Evolutionary conservation across 2,888 invertebrate species (phyloP).

Genomic region (Sialis fuliginosa): DNA sequence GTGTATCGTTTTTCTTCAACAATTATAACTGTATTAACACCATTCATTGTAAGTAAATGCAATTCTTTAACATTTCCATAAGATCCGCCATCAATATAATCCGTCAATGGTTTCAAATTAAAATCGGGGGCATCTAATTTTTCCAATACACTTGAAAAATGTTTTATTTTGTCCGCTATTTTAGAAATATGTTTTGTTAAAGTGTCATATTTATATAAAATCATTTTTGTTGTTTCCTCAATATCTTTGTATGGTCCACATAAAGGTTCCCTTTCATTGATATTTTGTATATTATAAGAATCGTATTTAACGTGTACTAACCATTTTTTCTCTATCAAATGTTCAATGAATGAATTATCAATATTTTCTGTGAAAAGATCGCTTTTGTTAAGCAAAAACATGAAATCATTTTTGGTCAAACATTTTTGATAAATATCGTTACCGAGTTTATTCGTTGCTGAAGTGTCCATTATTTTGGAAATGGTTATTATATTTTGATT

Average conservation of each 20-base stretch:
- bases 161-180: constrained; percentile 1
- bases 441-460: no score
- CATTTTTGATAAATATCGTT: no score
- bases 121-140: constrained; percentile 5
- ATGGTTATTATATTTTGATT: no score
- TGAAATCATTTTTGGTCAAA: no score
- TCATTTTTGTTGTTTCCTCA: neutral
- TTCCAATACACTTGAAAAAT: constrained; percentile 2
- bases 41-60: constrained; percentile 10
- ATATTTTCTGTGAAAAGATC: neutral
- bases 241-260: neutral
- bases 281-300: neutral
- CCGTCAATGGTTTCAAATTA: constrained; percentile 7
- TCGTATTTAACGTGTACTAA: neutral
- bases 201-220: neutral
- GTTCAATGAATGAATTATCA: no score
- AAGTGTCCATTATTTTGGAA: neutral
- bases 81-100: constrained; percentile 4
- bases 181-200: constrained; percentile 5
- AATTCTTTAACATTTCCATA: constrained; percentile 10
- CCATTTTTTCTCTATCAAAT: no score
- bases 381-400: no score
- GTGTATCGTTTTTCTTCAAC: constrained; percentile 12
- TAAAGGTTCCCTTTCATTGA: neutral
- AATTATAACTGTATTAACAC: constrained; percentile 10